These are phyloP conservation scores for Neoarius graeffei DNA, from an alignment of 2,113 vertebrate genomes.

Conservation along the genomic window DNA sequence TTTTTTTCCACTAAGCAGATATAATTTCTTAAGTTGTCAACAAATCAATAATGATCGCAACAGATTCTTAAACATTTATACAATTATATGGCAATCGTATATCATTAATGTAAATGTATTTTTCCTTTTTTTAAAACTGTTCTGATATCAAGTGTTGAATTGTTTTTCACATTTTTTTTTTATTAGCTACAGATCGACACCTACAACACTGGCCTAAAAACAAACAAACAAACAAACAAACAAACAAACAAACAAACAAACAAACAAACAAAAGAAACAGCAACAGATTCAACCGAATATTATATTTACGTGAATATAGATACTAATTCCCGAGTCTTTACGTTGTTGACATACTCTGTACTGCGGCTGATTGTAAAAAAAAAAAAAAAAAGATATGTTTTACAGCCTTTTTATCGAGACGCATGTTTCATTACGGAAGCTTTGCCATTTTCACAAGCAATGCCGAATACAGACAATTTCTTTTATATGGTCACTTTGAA, in stretches of 20 bases:
- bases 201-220: constrained; percentile 43
- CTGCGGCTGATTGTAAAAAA: constrained; percentile 65
- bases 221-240: constrained; percentile 28
- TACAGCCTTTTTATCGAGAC: constrained; percentile 53
- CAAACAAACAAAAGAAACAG: not conserved
- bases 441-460: constrained; percentile 67
- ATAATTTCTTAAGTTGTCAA: not conserved
- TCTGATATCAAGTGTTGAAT: not conserved
- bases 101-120: not conserved
- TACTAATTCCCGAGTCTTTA: constrained; percentile 55
- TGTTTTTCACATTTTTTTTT: not conserved
- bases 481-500: constrained; percentile 48
- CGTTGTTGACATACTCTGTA: constrained; percentile 78
- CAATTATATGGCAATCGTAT: not conserved
- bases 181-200: not conserved
- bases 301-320: constrained; percentile 59
- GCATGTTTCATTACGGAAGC: constrained; percentile 54
- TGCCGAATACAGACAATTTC: constrained; percentile 53
- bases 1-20: not conserved
- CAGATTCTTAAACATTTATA: not conserved
- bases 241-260: constrained; percentile 34
- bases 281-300: constrained; percentile 33
- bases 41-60: not conserved
- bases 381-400: constrained; percentile 45
- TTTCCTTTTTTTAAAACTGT: not conserved